phyloP scores from a whole-genome alignment of 2,797 vertebrate species.

The Ceryle rudis region DNA sequence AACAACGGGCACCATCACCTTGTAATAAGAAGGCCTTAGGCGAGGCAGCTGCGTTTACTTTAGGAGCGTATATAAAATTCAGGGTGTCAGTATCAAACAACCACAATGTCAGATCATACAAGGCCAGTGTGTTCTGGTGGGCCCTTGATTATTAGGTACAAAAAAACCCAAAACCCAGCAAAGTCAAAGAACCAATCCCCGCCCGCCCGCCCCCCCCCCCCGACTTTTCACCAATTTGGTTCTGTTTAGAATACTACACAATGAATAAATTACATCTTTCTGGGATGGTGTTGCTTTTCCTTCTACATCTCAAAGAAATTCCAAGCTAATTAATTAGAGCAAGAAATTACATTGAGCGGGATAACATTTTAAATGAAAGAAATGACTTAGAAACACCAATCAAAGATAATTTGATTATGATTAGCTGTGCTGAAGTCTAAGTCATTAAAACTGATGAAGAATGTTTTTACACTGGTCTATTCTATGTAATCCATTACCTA shows the following conservation, averaged over 20 bases:
- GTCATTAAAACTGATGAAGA: slow-evolving; percentile 69
- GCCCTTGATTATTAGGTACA: neutral
- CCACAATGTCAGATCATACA: slow-evolving; percentile 59
- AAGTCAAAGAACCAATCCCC: neutral
- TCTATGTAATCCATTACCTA: slow-evolving; percentile 72
- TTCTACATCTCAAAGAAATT: slow-evolving; percentile 62
- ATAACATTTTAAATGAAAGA: slow-evolving; percentile 67
- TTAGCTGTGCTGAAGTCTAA: slow-evolving; percentile 64
- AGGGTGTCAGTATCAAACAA: slow-evolving; percentile 50
- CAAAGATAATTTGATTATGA: slow-evolving; percentile 70
- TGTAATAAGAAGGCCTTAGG: slow-evolving; percentile 43
- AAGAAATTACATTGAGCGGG: slow-evolving; percentile 67
- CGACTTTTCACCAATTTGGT: slow-evolving; percentile 34
- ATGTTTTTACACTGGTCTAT: slow-evolving; percentile 63
- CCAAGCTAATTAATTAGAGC: slow-evolving; percentile 70
- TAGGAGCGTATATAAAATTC: slow-evolving; percentile 66
- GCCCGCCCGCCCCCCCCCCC: neutral
- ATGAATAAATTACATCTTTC: slow-evolving; percentile 56
- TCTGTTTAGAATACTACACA: slow-evolving; percentile 49
- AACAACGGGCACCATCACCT: slow-evolving; percentile 13
- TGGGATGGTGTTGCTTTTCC: slow-evolving; percentile 20
- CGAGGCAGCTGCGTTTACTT: slow-evolving; percentile 56
- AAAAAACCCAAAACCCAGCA: neutral
- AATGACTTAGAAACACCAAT: slow-evolving; percentile 69
- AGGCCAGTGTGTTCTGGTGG: slow-evolving; percentile 34